A percentile compares a stretch with the other conserved stretches of the same genome.
Evolutionary conservation across 1,140 invertebrate genomes (phyloP).

Genomic region (Aphidius ervi): DNA sequence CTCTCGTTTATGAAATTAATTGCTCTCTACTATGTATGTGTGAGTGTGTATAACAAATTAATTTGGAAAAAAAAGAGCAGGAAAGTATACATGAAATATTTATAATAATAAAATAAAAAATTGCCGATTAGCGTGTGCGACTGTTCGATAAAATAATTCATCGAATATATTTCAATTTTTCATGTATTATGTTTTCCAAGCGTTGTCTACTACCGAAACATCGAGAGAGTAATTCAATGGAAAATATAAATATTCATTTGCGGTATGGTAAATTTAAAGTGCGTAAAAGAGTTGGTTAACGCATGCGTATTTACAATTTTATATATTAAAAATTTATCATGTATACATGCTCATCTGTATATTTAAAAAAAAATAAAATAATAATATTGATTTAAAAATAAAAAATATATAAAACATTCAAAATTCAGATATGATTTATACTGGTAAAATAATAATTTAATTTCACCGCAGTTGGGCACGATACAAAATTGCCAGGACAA

Average conservation of each 20-base stretch:
- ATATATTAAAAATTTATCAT: background rate
- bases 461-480: constrained; percentile 50
- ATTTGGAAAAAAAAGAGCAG: too few species aligned
- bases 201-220: constrained; percentile 6
- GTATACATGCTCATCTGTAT: background rate
- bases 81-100: too few species aligned
- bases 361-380: too few species aligned
- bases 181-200: constrained; percentile 43
- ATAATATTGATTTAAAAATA: too few species aligned
- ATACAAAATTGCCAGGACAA: constrained; percentile 52
- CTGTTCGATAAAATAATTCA: constrained; percentile 51
- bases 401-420: too few species aligned
- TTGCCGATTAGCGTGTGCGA: constrained; percentile 45
- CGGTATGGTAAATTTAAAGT: constrained; percentile 45
- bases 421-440: constrained; percentile 41
- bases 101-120: constrained; percentile 21
- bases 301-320: constrained; percentile 14
- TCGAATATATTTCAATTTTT: constrained; percentile 53
- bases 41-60: too few species aligned
- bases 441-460: constrained; percentile 55
- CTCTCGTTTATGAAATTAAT: too few species aligned
- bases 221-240: constrained; percentile 52
- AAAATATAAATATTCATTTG: constrained; percentile 56
- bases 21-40: too few species aligned
- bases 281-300: constrained; percentile 14